Evolutionary conservation across 2,797 vertebrate genomes (phyloP).

Genomic region (Iguana delicatissima): DNA sequence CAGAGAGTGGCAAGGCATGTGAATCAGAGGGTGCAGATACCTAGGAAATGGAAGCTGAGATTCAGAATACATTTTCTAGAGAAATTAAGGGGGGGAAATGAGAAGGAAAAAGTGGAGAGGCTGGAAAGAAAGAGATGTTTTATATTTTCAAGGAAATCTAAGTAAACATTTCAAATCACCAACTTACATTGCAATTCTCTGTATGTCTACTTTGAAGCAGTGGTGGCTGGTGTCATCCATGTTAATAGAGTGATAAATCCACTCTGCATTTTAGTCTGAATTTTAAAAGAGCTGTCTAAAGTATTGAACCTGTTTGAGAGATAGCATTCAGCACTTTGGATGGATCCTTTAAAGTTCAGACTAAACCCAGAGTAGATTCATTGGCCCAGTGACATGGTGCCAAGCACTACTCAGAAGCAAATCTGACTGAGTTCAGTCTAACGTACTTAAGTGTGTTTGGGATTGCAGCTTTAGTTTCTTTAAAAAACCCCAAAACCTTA

Average conservation of each 20-base stretch:
- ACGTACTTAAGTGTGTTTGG: background rate
- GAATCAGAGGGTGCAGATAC: background rate
- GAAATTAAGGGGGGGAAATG: background rate
- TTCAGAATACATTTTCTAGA: background rate
- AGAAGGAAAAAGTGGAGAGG: rapidly evolving
- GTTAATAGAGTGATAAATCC: no score
- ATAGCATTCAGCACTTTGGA: no score
- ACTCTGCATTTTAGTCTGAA: no score
- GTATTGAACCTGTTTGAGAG: no score
- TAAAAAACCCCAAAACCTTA: constrained; percentile 24
- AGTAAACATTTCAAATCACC: background rate
- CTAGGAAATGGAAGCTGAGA: background rate
- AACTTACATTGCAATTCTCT: background rate
- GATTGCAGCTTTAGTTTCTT: background rate
- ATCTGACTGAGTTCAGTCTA: no score
- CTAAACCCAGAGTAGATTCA: no score
- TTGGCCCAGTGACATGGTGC: no score
- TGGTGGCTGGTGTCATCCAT: no score
- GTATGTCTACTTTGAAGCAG: no score
- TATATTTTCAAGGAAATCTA: background rate
- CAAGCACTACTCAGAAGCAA: background rate
- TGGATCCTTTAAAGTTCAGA: no score
- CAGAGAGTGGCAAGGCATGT: background rate
- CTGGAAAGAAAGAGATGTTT: no score
- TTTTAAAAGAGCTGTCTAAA: no score